Evolutionary conservation across 2,888 invertebrate genomes (phyloP), one percentile per base, ranked within the genome.

Genomic region (Cyclophora punctaria): DNA sequence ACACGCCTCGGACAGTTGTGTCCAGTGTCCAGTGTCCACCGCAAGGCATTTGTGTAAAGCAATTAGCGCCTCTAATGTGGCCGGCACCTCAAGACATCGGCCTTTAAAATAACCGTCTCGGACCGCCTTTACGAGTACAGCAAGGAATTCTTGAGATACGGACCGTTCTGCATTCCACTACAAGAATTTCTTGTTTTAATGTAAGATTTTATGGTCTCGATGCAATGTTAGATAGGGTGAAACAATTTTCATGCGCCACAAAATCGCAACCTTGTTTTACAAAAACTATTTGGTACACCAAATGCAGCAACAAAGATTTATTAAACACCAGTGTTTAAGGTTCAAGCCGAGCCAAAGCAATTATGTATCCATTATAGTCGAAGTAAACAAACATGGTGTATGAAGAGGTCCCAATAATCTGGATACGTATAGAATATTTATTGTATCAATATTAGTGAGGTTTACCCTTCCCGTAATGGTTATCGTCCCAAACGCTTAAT

Each of bases 371-470:
- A 37, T 37, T 37, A 37, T 37, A 37, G 4, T 37, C 2, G 37
- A 37, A 37, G 37, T 37, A 37, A 37, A 37, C 37, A 37, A 37
- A 37, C 37, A 37, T 4, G 37, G 4, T 37, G 37, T 37, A 37
- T 37, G 37, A 37, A 37, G 37, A 34, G 44, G 34, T 44, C 44
- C 63, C 79, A 74, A 81, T 80, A 80, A 83, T 81, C 78, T 74
- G 62, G 69, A 64, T 69, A 57, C 71, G 67, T 73, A 69, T 69
- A 71, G 71, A 77, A 78, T 80, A 87, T 87, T 86, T 87, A 87
- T 85, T 80, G 71, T 79, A 81, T 83, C 83, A 84, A 86, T 87
- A 87, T 83, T 71, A 64, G 69, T 72, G 67, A 77, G 80, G 78
- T 78, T 75, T 78, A 75, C 72, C 77, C 72, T 66, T 71, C 66